Base-by-base conservation (phyloP, 2,113 vertebrate species). In the Corvus cornix region DNA sequence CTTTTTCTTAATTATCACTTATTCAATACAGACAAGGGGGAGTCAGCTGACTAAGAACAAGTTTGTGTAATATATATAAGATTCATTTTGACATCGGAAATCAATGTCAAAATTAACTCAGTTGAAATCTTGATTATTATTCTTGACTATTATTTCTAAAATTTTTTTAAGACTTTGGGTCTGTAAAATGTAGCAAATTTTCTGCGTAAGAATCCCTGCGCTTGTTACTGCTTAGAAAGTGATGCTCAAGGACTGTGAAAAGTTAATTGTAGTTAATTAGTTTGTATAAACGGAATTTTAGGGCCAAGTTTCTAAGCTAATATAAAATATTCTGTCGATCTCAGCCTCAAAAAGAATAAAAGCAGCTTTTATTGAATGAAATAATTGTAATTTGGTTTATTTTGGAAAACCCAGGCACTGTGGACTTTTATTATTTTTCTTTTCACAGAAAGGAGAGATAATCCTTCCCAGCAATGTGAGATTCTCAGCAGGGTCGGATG, bases 401-500 rank as follows among this genome's bases (percentile, higher is more conserved):
- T 91, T 91, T 52, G 86, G n/a, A 69, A 87, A 39, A 39, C 66
- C 3, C 14, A 35, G 20, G 15, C 8, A 5, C 31, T 55, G 10
- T 78, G 33, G 41, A 16, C 30, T 49, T 49, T 0, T 7, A 10
- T 78, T 30, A 24, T 51, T 79, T 62, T 27, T 91, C 94, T 86
- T 93, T 70, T 37, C 26, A 33, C 94, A 99, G 99, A 99, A 98
- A 74, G 99, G 99, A 84, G 98, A 98, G 93, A 90, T 97, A 46
- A 97, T 99, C 91, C 79, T 98, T 91, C 64, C 98, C 81, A 98
- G 97, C 95, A 96, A 95, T 49, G 93, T 83, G 30, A 97, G 95
- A 35, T 99, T 99, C 96, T 98, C 98, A 0, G n/a, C 98, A 53
- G 98, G 98, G 19, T 97, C 98, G 12, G 99, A 99, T 15, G 99